Percentiles rank a stretch among this genome's conserved stretches.
Conservation (phyloP, 2,113 vertebrate species). For the Peromyscus californicus region DNA sequence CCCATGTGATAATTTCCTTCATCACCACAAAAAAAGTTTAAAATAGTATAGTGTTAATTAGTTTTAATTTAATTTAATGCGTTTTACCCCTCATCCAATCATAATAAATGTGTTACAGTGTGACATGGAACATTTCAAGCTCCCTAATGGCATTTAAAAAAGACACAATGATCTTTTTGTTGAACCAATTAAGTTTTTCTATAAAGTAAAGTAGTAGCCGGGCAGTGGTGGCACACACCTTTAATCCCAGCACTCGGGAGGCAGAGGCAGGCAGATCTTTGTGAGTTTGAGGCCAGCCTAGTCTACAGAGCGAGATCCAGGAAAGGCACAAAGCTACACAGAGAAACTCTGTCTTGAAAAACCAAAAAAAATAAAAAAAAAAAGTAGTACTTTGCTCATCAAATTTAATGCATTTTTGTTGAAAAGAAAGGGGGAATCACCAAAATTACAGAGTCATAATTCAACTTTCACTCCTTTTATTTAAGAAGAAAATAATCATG, state of each 20-base stretch:
- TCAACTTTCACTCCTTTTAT: constrained; percentile 49
- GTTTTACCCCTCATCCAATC: constrained; percentile 19
- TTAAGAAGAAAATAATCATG: constrained; percentile 20
- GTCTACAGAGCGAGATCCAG: no score
- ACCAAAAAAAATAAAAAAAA: no score
- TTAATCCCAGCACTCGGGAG: no score
- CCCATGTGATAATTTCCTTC: constrained; percentile 11
- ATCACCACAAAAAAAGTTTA: background rate
- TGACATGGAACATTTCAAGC: constrained; percentile 34
- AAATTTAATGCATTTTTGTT: constrained; percentile 56
- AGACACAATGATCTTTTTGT: constrained; percentile 60
- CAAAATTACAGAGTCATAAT: constrained; percentile 48
- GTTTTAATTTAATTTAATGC: constrained; percentile 28
- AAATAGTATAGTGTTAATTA: constrained; percentile 40
- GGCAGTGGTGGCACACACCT: no score
- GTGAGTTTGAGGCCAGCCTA: no score
- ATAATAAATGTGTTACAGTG: constrained; percentile 52
- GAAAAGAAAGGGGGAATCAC: background rate
- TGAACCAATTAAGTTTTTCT: constrained; percentile 62
- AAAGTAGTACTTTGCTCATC: constrained; percentile 60
- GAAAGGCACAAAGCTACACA: no score
- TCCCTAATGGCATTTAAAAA: constrained; percentile 40
- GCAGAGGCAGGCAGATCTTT: no score
- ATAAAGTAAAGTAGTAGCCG: constrained; percentile 48
- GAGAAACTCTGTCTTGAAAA: no score